Percentiles rank a stretch among this genome's conserved stretches.
phyloP scores from a whole-genome alignment of 2,113 vertebrate genomes.

The Paraplagusia blochii region DNA sequence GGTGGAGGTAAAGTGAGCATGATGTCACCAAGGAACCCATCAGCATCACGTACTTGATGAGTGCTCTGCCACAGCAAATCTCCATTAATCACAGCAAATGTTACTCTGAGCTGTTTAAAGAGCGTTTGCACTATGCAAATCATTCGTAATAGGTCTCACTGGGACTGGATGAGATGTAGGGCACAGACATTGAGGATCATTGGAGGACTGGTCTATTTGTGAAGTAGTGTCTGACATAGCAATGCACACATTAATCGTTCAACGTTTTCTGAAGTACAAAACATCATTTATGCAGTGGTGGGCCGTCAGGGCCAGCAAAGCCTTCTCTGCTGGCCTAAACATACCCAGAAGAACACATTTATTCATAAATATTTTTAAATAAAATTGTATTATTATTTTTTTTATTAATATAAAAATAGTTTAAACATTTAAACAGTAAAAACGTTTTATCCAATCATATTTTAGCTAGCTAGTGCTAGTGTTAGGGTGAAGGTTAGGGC shows the following conservation, averaged over 20 bases:
- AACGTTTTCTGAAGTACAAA: neutral
- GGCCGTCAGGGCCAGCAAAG: no score
- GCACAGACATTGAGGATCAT: neutral
- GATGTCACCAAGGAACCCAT: conserved; percentile 23
- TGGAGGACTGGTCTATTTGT: neutral
- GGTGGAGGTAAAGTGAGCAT: conserved; percentile 31
- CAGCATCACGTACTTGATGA: conserved; percentile 16
- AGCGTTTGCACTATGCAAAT: conserved; percentile 17
- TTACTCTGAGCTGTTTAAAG: conserved; percentile 5
- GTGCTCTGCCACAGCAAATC: conserved; percentile 4
- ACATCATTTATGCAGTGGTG: no score
- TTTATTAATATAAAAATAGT: no score
- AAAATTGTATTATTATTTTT: no score
- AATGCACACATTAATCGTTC: neutral
- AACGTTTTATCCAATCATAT: no score
- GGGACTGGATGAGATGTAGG: conserved; percentile 14
- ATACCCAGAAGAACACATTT: no score
- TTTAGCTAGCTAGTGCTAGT: no score
- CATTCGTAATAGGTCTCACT: conserved; percentile 16
- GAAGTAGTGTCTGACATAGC: neutral
- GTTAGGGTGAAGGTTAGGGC: no score
- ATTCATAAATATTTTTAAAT: no score
- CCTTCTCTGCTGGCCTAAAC: no score
- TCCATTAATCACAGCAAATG: conserved; percentile 25
- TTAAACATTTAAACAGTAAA: no score